phyloP scores from a whole-genome alignment of 2,888 invertebrate species.

The Cabera pusaria region DNA sequence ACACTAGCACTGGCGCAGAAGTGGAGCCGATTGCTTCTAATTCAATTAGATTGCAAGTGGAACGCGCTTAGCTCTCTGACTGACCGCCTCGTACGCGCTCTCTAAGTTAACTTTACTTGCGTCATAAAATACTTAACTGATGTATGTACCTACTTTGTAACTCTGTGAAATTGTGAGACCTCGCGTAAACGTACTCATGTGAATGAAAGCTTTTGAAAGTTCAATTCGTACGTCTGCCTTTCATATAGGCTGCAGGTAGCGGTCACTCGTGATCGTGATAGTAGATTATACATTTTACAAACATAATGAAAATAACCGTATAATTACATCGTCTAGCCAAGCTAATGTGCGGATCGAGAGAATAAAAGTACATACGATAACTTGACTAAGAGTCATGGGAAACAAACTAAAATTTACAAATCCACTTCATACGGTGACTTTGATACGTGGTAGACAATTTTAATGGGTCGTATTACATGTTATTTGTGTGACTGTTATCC shows the following conservation, averaged over 20 bases:
- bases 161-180: conserved; percentile 35
- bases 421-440: too few species aligned
- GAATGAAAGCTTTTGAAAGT: conserved; percentile 32
- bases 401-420: too few species aligned
- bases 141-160: conserved; percentile 4
- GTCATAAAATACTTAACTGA: conserved; percentile 26
- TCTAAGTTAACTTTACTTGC: conserved; percentile 39
- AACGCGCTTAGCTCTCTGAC: conserved; percentile 49
- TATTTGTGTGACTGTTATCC: not conserved
- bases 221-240: conserved; percentile 14
- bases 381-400: too few species aligned
- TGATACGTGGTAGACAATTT: too few species aligned
- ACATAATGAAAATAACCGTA: too few species aligned
- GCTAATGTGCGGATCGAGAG: too few species aligned
- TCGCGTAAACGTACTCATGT: conserved; percentile 22
- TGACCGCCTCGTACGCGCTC: conserved; percentile 45
- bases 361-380: too few species aligned
- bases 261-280: too few species aligned
- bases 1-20: conserved; percentile 40
- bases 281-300: too few species aligned
- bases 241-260: too few species aligned
- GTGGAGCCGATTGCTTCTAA: conserved; percentile 71
- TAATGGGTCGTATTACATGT: too few species aligned
- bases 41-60: conserved; percentile 76
- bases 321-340: too few species aligned